phyloP scores from a whole-genome alignment of 2,113 vertebrate genomes.

The Daboia siamensis region DNA sequence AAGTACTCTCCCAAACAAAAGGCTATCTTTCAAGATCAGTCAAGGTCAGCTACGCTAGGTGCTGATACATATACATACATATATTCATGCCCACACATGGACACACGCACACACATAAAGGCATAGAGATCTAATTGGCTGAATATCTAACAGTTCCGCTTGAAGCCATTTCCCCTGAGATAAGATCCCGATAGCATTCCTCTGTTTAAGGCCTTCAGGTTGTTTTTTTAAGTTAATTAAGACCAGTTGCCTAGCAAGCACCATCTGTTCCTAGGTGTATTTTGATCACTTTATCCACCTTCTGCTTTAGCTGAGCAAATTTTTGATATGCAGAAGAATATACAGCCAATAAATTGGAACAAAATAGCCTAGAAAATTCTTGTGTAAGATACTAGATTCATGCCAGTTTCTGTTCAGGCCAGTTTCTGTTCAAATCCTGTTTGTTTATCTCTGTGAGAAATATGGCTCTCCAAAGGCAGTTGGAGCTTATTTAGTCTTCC shows the following conservation, averaged over 20 bases:
- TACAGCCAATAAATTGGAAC: not conserved
- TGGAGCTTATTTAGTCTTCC: not conserved
- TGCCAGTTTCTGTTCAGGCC: not conserved
- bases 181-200: not conserved
- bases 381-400: not conserved
- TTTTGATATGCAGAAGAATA: not conserved
- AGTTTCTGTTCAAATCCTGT: not conserved
- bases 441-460: not conserved
- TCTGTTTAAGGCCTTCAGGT: constrained; percentile 14
- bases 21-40: not conserved
- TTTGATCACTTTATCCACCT: constrained; percentile 35
- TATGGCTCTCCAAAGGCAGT: not conserved
- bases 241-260: constrained; percentile 43
- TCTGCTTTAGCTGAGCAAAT: constrained; percentile 1
- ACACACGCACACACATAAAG: not conserved
- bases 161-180: not conserved
- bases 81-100: not conserved
- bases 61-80: not conserved
- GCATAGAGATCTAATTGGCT: constrained; percentile 15
- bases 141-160: constrained; percentile 3
- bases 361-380: not conserved
- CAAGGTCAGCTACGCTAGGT: not conserved
- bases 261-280: constrained; percentile 60
- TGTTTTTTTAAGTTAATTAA: constrained; percentile 57
- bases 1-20: not conserved